Evolutionary conservation across 2,113 vertebrate genomes (phyloP).

Genomic region (Atrichornis clamosus): DNA sequence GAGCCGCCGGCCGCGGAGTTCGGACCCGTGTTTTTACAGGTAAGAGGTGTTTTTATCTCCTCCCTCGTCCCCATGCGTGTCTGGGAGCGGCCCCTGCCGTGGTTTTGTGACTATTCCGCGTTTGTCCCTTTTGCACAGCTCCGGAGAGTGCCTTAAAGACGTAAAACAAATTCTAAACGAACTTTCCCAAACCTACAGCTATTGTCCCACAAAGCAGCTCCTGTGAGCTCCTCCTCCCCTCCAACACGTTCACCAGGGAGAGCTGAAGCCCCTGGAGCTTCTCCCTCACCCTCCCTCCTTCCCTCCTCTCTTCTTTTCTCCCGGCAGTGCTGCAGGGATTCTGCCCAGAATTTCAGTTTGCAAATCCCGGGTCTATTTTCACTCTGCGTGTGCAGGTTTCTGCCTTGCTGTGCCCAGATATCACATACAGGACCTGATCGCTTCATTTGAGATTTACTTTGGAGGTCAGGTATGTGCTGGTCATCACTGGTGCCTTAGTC

Average conservation of each 20-base stretch:
- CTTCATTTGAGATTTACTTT: neutral
- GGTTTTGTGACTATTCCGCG: neutral
- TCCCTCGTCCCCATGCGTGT: neutral
- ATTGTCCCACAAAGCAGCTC: neutral
- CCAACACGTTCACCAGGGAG: rapidly evolving
- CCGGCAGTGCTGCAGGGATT: rapidly evolving
- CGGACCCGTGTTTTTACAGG: neutral
- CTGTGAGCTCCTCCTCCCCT: neutral
- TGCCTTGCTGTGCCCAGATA: neutral
- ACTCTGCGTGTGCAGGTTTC: neutral
- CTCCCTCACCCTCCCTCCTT: rapidly evolving
- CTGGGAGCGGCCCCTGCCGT: neutral
- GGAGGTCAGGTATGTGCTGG: neutral
- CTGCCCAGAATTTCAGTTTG: neutral
- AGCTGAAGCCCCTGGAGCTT: neutral
- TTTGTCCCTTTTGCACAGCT: neutral
- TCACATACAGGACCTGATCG: neutral
- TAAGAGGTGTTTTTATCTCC: neutral
- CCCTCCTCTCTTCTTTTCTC: neutral
- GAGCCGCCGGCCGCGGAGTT: neutral
- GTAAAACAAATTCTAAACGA: neutral
- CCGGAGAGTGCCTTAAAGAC: neutral
- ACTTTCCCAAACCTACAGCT: neutral
- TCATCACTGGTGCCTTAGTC: neutral
- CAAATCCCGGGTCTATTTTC: neutral